Conservation (phyloP, 2,888 invertebrate species). For the Aromia moschata region DNA sequence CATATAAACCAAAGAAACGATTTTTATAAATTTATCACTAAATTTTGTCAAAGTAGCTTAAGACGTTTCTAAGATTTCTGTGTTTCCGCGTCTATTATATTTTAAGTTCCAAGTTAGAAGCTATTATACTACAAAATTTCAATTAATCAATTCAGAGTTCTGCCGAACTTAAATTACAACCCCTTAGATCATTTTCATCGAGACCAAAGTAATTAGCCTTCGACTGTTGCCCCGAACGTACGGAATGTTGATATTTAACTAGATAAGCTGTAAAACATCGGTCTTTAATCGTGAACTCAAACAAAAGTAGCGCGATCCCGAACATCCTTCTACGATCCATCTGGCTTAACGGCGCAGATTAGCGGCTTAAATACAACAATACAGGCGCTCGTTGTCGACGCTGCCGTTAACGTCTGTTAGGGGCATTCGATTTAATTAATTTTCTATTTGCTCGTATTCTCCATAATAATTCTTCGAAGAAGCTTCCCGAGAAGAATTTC, state of each 20-base stretch:
- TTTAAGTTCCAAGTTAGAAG: too few species aligned
- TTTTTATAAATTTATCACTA: too few species aligned
- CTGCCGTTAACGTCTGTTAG: slow-evolving; percentile 11
- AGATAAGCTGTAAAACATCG: not conserved
- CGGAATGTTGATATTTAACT: not conserved
- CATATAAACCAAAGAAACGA: too few species aligned
- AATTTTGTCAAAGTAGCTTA: too few species aligned
- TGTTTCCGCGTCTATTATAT: too few species aligned
- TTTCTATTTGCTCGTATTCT: slow-evolving; percentile 22
- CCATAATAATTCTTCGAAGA: slow-evolving; percentile 19
- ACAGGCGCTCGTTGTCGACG: slow-evolving; percentile 10
- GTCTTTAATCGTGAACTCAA: slow-evolving; percentile 20
- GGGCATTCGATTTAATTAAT: slow-evolving; percentile 23
- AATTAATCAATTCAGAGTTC: too few species aligned
- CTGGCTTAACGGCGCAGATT: slow-evolving; percentile 16
- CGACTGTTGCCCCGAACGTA: not conserved
- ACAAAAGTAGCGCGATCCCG: slow-evolving; percentile 18
- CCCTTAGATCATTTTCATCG: too few species aligned
- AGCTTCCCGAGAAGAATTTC: slow-evolving; percentile 5
- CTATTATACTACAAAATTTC: too few species aligned
- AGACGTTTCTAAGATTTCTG: too few species aligned
- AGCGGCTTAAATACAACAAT: slow-evolving; percentile 21
- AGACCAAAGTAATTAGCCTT: not conserved
- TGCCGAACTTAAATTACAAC: too few species aligned
- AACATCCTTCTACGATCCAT: slow-evolving; percentile 17